phyloP scores from a whole-genome alignment of 2,888 invertebrate species.

The Bellardia pandia region DNA sequence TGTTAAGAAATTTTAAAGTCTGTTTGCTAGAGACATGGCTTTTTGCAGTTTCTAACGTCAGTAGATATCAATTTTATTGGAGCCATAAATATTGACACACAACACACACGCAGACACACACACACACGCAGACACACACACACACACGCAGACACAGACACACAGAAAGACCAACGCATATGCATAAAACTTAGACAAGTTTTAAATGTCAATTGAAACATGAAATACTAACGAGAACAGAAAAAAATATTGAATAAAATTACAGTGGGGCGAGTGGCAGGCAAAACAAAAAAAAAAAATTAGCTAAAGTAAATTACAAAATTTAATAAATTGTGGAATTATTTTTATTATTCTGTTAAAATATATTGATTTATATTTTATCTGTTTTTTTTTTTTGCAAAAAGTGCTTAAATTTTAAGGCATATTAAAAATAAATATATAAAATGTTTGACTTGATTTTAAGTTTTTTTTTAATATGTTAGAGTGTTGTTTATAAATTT shows the following conservation, averaged over 20 bases:
- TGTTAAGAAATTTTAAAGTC: conserved; percentile 54
- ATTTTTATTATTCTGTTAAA: too few relatives aligned
- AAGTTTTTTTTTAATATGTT: too few relatives aligned
- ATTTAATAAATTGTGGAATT: too few relatives aligned
- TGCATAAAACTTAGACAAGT: conserved; percentile 47
- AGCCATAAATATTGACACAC: conserved; percentile 33
- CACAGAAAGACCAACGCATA: neutral
- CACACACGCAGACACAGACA: neutral
- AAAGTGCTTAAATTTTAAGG: too few relatives aligned
- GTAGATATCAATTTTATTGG: conserved; percentile 44
- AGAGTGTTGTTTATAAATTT: too few relatives aligned
- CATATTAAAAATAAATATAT: too few relatives aligned
- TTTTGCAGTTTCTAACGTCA: conserved; percentile 45
- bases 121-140: neutral
- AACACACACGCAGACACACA: neutral
- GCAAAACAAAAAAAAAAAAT: too few relatives aligned
- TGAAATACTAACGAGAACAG: conserved; percentile 19
- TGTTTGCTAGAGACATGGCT: conserved; percentile 15
- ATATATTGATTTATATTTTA: too few relatives aligned
- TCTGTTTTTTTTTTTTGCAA: too few relatives aligned
- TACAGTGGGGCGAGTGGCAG: conserved; percentile 18
- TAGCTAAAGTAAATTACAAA: too few relatives aligned
- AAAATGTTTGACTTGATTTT: too few relatives aligned
- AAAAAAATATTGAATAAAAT: neutral
- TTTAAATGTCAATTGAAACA: conserved; percentile 72